Base-by-base conservation (phyloP, 2,797 vertebrate genomes). In the Microctenopoma lineatum region DNA sequence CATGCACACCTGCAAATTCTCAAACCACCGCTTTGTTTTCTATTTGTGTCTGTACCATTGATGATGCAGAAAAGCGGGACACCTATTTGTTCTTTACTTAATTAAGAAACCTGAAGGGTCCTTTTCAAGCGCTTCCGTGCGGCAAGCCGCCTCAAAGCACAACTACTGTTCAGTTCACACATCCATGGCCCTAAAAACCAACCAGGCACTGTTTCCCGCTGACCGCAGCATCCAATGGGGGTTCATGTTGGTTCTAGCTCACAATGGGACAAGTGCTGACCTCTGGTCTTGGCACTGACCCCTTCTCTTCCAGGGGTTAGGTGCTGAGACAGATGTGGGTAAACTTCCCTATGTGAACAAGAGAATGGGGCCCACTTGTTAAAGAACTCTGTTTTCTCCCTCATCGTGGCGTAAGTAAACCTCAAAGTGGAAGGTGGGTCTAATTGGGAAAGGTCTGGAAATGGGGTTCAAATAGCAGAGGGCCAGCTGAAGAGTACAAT, bases 281-380 rank as follows among this genome's bases (percentile, higher is more conserved):
- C 94, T 89, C 78, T 90, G 92, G 81, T 90, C 88, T 86, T 85
- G 81, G 72, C 70, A 56, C 59, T 92, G 93, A 93, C 93, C 92
- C 84, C 42, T 73, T 90, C 91, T 90, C 90, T 92, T 90, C 79
- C 90, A 92, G 85, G 85, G 92, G 91, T 93, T 90, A 93, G 89
- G 92, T 84, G 81, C 89, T 81, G 89, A 90, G 90, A 94, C 93
- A 94, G 93, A 94, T 94, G 93, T 94, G 92, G 90, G 92, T 95
- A 94, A 94, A 94, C 93, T 94, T 94, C 89, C 84, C 80, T 77
- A 76, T 70, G 83, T 69, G 84, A 88, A 90, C 86, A 84, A 83
- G 81, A 92, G 92, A 94, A 86, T 75, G 91, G 84, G 90, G 90
- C 91, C 87, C 90, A 47, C 91, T 92, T 91, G 90, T 91, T 92